Conservation (phyloP, 1,140 invertebrate species). For the Cherax quadricarinatus region DNA sequence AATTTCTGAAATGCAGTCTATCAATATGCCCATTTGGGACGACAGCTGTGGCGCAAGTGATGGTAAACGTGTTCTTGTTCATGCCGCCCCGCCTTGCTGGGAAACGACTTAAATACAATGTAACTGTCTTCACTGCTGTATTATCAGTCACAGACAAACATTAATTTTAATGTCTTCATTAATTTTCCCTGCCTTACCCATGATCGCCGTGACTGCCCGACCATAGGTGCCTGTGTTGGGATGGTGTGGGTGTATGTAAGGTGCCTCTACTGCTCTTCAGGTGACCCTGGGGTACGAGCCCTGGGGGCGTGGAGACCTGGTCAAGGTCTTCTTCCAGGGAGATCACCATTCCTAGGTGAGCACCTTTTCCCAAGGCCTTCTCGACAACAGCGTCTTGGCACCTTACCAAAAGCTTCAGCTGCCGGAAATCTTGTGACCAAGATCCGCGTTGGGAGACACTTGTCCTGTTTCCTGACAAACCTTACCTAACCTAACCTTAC, state of each 20-base stretch:
- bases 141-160: background rate
- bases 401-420: background rate
- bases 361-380: no score
- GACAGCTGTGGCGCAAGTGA: background rate
- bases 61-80: background rate
- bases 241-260: background rate
- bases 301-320: background rate
- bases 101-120: no score
- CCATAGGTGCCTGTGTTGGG: background rate
- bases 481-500: background rate
- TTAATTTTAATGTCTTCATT: background rate
- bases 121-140: background rate
- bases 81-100: background rate
- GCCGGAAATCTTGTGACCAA: background rate
- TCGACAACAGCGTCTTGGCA: background rate
- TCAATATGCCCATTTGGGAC: no score
- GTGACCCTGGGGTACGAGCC: background rate
- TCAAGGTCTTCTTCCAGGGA: background rate
- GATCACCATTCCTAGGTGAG: constrained; percentile 13
- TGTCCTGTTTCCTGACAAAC: background rate
- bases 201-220: no score
- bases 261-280: constrained; percentile 21
- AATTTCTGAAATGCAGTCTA: background rate
- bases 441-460: background rate
- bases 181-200: background rate